These are phyloP conservation scores for Gryllus bimaculatus DNA, from an alignment of 1,140 invertebrate species.

Conservation along the genomic window DNA sequence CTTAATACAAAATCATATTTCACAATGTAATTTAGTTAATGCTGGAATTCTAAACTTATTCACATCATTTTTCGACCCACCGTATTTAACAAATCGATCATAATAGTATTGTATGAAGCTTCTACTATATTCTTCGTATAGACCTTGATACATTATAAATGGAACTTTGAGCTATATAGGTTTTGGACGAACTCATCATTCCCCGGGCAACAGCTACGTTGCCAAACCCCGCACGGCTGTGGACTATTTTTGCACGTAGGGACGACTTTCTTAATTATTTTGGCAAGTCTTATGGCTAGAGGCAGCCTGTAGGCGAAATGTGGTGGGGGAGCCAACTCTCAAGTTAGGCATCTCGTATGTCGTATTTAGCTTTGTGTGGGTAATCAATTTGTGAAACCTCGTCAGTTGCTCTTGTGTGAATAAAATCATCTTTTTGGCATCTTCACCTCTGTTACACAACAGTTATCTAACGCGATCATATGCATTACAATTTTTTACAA, in stretches of 20 bases:
- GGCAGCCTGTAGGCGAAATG: not conserved
- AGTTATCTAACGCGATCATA: too few relatives aligned
- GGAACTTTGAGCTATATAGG: not conserved
- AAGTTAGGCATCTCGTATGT: too few relatives aligned
- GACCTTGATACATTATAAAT: not conserved
- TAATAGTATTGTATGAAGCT: too few relatives aligned
- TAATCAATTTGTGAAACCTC: slow-evolving; percentile 10
- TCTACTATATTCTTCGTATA: not conserved
- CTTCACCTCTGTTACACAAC: too few relatives aligned
- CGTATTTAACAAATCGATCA: too few relatives aligned
- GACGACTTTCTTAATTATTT: slow-evolving; percentile 22
- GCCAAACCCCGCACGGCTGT: slow-evolving; percentile 17
- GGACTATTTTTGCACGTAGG: slow-evolving; percentile 20
- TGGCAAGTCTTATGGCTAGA: slow-evolving; percentile 15
- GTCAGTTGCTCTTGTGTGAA: not conserved
- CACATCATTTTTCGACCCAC: too few relatives aligned
- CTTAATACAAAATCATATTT: too few relatives aligned
- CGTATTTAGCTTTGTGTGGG: not conserved
- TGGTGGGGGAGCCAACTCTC: not conserved
- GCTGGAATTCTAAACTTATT: too few relatives aligned
- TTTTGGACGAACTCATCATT: slow-evolving; percentile 10
- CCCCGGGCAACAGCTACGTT: slow-evolving; percentile 15
- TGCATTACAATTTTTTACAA: too few relatives aligned
- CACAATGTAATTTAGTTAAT: too few relatives aligned
- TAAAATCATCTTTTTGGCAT: too few relatives aligned